Evolutionary conservation across 2,888 invertebrate genomes (phyloP), one percentile per base, ranked within the genome.

Genomic region (Diogma glabrata): DNA sequence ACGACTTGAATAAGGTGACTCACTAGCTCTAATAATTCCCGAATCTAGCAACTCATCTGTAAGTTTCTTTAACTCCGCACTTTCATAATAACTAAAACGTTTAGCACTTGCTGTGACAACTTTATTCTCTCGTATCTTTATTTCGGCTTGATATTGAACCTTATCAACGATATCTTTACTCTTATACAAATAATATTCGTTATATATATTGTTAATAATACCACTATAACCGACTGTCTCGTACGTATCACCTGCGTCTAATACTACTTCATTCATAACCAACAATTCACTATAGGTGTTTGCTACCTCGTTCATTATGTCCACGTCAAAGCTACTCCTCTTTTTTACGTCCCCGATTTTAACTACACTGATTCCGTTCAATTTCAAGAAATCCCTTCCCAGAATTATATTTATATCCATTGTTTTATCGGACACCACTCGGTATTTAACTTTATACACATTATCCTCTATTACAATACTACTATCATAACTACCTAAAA

Each of bases 81-180:
- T 38, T 12, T 38, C 38, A 38, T 38, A 7, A 38, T 17, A 17
- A 38, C 38, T 38, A 38, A 38, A 38, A 38, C 38, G 38, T 38
- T 38, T 38, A 19, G 38, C 9, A 17, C 38, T 38, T 38, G 38
- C 4, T 17, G 38, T 38, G 17, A 38, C 38, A 19, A 38, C 20
- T 38, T 38, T 38, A 38, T 38, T 38, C 19, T 38, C 19, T 4
- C 38, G 38, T 38, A 38, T 17, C 12, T 3, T 38, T 38, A 38
- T 38, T 38, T 38, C 38, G 2, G 38, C 38, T 12, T 38, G 38
- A 38, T 38, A 38, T 16, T 38, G 17, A 4, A 38, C 19, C 19
- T 3, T 17, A 38, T 38, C 38, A 38, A 38, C 3, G 38, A 7
- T 20, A 38, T 12, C 38, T 38, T 10, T 12, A 38, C 38, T 38